Evolutionary conservation across 2,113 vertebrate genomes (phyloP).

Genomic region (Pygoscelis antarcticus): DNA sequence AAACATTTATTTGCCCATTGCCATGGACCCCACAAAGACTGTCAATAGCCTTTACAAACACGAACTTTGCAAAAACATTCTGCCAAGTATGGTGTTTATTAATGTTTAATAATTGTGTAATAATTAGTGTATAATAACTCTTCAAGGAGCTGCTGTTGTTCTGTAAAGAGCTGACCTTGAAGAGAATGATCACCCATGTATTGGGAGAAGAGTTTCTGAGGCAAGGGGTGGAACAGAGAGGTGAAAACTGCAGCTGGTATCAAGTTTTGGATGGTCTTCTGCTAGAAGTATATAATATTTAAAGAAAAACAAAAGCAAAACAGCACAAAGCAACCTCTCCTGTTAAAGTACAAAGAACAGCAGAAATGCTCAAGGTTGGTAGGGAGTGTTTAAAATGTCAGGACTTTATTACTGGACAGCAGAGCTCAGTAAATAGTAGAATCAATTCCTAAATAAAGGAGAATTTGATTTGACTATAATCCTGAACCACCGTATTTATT

Average conservation of each 20-base stretch:
- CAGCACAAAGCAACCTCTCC: not conserved
- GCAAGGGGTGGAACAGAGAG: not conserved
- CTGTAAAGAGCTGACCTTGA: not conserved
- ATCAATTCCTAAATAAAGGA: not conserved
- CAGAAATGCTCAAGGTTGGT: not conserved
- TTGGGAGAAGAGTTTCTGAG: not conserved
- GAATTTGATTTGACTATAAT: not conserved
- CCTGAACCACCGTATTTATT: not conserved
- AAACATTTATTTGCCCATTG: not conserved
- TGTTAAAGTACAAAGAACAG: not conserved
- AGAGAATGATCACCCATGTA: not conserved
- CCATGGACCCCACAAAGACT: not conserved
- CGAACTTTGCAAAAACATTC: not conserved
- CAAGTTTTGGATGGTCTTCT: not conserved
- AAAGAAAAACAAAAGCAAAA: not conserved
- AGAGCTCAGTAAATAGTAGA: not conserved
- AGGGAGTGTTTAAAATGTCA: not conserved
- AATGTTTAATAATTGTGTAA: not conserved
- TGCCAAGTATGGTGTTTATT: not conserved
- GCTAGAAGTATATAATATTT: not conserved
- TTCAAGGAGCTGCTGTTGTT: not conserved
- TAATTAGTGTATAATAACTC: not conserved
- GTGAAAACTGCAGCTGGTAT: not conserved
- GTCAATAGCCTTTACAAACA: not conserved
- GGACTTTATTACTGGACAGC: not conserved